Conservation (phyloP, 2,797 vertebrate genomes). For the Anguilla anguilla region DNA sequence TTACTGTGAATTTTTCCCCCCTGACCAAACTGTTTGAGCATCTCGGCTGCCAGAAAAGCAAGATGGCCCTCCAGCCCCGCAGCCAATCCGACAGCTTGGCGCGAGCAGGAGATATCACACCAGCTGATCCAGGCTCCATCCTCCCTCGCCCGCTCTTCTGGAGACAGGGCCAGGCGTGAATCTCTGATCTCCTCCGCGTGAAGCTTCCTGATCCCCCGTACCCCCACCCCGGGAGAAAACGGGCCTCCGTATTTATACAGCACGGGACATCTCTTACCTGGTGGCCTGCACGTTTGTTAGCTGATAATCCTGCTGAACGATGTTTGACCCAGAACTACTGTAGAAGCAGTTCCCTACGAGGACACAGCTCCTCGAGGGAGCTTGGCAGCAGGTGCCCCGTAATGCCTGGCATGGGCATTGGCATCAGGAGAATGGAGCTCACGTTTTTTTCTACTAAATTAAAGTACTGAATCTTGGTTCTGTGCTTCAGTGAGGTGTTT, state of each 20-base stretch:
- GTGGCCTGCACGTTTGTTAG: not conserved
- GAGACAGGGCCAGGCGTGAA: conserved; percentile 63
- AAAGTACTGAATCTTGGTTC: not conserved
- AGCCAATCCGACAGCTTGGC: conserved; percentile 84
- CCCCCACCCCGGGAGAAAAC: conserved; percentile 34
- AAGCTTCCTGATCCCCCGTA: conserved; percentile 54
- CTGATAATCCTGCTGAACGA: conserved; percentile 45
- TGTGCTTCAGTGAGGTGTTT: conserved; percentile 1
- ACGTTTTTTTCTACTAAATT: not conserved
- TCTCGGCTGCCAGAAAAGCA: conserved; percentile 79
- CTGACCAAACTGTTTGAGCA: conserved; percentile 70
- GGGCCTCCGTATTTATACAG: conserved; percentile 34
- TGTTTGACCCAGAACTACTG: conserved; percentile 11
- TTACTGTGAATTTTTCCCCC: conserved; percentile 41
- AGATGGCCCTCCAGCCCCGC: conserved; percentile 77
- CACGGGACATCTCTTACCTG: conserved; percentile 27
- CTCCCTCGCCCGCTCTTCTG: conserved; percentile 77
- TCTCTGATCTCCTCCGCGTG: conserved; percentile 35
- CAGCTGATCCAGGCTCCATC: conserved; percentile 68
- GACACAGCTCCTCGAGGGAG: conserved; percentile 22
- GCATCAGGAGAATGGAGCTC: not conserved
- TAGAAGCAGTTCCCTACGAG: not conserved
- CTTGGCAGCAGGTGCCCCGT: not conserved
- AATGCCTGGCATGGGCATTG: not conserved
- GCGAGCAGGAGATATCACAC: conserved; percentile 69